A percentile compares a stretch with the other conserved stretches of the same genome.
These are phyloP conservation scores for Propithecus perrieri DNA, from an alignment of 2,797 vertebrate species.

Conservation along the genomic window DNA sequence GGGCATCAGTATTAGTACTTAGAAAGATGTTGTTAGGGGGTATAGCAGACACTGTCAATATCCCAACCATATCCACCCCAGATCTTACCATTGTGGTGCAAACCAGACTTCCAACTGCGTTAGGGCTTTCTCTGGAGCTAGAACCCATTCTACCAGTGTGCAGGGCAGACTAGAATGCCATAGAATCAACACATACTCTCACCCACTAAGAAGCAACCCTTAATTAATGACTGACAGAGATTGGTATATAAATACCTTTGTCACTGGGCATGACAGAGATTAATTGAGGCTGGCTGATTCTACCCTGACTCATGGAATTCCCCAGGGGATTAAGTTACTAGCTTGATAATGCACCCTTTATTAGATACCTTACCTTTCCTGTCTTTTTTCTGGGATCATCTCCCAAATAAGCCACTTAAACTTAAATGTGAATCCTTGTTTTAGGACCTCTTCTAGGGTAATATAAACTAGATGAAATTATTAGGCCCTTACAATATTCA, in stretches of 20 bases:
- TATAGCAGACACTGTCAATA: not conserved
- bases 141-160: not conserved
- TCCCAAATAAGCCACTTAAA: slow-evolving; percentile 39
- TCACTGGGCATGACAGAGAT: not conserved
- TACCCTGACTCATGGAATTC: not conserved
- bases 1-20: not conserved
- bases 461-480: slow-evolving; percentile 21
- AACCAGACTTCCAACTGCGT: not conserved
- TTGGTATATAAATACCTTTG: not conserved
- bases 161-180: not conserved
- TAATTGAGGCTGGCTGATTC: not conserved
- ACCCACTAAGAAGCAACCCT: not conserved
- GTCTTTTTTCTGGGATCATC: not conserved
- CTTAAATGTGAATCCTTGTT: not conserved
- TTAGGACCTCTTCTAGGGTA: not conserved
- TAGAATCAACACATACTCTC: not conserved
- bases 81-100: not conserved
- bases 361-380: not conserved
- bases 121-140: not conserved
- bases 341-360: not conserved
- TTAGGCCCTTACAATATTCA: not conserved
- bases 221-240: not conserved
- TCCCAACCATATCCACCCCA: not conserved
- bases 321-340: not conserved
- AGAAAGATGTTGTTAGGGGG: not conserved